Evolutionary conservation across 2,888 invertebrate species (phyloP), one percentile per base, ranked within the genome.

Genomic region (Lithophane semibrunnea): DNA sequence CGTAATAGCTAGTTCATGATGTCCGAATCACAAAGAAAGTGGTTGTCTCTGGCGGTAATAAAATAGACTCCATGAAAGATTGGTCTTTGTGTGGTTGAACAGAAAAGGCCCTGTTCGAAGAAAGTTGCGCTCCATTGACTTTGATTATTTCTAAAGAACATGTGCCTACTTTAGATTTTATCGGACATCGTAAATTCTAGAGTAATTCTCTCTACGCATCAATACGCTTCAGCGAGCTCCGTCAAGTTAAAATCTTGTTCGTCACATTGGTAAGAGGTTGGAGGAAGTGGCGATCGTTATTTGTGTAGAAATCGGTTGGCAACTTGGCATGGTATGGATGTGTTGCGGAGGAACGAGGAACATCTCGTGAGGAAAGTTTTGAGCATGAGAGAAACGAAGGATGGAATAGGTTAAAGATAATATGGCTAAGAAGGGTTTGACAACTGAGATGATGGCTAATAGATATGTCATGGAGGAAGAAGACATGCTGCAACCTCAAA

Each of bases 101-200:
- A 73, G 75, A 81, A 65, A n/a, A 61, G 68, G 49, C 58, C 13
- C 79, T 83, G 78, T 82, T 4, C 24, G 44, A 77, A 78, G 69
- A 74, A 70, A 54, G 81, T 74, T 29, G 18, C 80, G 58, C 61
- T n/a, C 56, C 58, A 79, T 79, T 79, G 72, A 42, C 37, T 83
- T 61, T 63, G 66, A 56, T 67, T 58, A 52, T 58, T 58, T 52
- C 37, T 37, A 52, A 52, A 21, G 29, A 65, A 58, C 61, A 65
- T 82, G 58, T 76, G 56, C 37, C 68, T 63, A 78, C 83, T 80
- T 82, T 44, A 80, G 79, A 83, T 80, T 78, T 29, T 79, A 80
- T 79, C 68, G n/a, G 44, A 7, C 52, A 60, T 78, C 79, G 83
- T 80, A 80, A 83, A 80, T 80, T 58, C 47, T 52, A 37, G 47